Evolutionary conservation across 2,113 vertebrate genomes (phyloP).

Genomic region (Bungarus multicinctus): DNA sequence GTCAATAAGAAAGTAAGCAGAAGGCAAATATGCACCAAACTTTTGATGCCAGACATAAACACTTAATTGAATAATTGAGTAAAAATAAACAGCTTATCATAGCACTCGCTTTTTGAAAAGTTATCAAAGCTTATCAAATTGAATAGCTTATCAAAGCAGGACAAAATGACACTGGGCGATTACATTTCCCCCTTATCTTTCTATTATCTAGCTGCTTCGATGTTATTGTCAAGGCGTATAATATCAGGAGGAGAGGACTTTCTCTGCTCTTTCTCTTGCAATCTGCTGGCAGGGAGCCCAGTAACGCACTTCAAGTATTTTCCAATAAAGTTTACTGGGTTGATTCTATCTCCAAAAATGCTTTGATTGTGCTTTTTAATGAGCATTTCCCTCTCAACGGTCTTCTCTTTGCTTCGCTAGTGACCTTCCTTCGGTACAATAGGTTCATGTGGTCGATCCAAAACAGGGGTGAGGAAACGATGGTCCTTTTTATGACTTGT

Average conservation of each 20-base stretch:
- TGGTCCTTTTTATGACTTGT: background rate
- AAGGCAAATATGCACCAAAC: background rate
- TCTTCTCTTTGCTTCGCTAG: background rate
- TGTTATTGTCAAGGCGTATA: background rate
- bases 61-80: background rate
- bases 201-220: background rate
- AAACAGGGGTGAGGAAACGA: background rate
- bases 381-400: background rate
- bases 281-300: background rate
- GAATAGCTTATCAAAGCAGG: background rate
- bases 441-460: background rate
- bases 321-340: background rate
- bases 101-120: background rate
- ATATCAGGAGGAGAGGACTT: background rate
- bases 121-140: background rate
- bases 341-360: background rate
- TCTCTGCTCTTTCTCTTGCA: background rate
- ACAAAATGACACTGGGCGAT: background rate
- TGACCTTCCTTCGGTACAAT: background rate
- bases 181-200: background rate
- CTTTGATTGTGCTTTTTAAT: background rate
- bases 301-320: background rate
- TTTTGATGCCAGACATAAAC: background rate
- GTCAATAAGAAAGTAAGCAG: background rate
- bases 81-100: background rate